Base-by-base conservation (phyloP, 2,113 vertebrate genomes). In the Corydoras sp. region DNA sequence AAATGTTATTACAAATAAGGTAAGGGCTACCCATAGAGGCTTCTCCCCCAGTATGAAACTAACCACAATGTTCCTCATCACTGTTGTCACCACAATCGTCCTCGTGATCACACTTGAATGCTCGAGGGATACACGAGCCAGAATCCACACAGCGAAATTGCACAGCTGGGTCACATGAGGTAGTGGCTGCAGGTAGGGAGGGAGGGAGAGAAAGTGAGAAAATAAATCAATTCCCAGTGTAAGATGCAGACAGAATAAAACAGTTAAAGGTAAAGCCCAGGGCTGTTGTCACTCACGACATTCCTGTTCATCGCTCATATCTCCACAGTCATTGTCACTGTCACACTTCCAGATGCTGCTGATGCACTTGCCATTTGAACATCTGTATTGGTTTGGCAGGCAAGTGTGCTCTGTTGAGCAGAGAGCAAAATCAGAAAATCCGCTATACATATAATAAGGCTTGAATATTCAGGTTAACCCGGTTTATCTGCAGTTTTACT, bases 321-420 rank as follows among this genome's bases (percentile, higher is more conserved):
- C 97, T 3, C 95, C 95, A 0, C 97, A 99, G 90, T 99, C 97
- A 0, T 99, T 95, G 83, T 99, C 96, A 0, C 92, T 94, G 84
- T 99, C 97, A 5, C 97, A 99, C 80, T 94, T 93, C 97, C 97
- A 99, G 75, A 98, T 97, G 88, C 92, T 95, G 87, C 92, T 98
- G 84, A 99, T 96, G 85, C 97, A 99, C 77, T 94, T 95, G 29
- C 96, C 97, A 0, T 99, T 99, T 77, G 88, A 91, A 83, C 97
- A 99, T 81, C 89, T 89, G 82, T 97, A 97, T 88, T 99, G 96
- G 85, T 91, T 96, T 0, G 92, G 91, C 81, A 95, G 87, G 73
- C 97, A 99, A 66, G 91, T 92, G 87, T 89, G 91, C 65, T 86
- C 89, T 90, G 80, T 15, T 31, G 24, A 9, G 9, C 18, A 51